These are phyloP conservation scores for Propithecus perrieri DNA, from an alignment of 2,797 vertebrate species.

Conservation along the genomic window DNA sequence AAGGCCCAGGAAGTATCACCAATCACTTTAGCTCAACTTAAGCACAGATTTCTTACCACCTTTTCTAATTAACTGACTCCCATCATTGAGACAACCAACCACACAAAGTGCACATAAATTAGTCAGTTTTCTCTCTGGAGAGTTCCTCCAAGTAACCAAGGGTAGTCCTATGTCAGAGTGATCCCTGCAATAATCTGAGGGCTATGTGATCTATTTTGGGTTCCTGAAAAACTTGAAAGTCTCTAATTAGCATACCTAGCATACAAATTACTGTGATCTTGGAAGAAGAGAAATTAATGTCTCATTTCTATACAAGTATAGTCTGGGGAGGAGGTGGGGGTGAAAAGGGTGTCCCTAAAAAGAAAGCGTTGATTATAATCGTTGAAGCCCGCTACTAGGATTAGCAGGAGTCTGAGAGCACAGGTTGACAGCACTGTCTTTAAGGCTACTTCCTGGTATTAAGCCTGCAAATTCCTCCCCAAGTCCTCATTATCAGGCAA, in stretches of 20 bases:
- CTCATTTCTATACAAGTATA: not conserved
- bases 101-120: not conserved
- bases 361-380: not conserved
- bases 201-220: not conserved
- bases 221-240: not conserved
- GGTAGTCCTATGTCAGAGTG: not conserved
- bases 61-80: slow-evolving; percentile 1
- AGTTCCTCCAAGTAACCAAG: not conserved
- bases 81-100: not conserved
- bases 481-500: not conserved
- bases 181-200: not conserved
- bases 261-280: not conserved
- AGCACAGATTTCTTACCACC: not conserved
- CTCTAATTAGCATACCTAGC: not conserved
- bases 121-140: not conserved
- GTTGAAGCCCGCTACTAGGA: not conserved
- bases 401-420: not conserved
- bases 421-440: not conserved
- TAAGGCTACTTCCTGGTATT: not conserved
- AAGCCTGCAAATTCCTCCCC: not conserved
- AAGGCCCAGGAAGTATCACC: not conserved
- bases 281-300: slow-evolving; percentile 8
- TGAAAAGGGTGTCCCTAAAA: not conserved
- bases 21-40: not conserved
- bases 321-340: not conserved